Evolutionary conservation across 2,797 vertebrate species (phyloP), one percentile per base, ranked within the genome.

Genomic region (Anguilla anguilla): DNA sequence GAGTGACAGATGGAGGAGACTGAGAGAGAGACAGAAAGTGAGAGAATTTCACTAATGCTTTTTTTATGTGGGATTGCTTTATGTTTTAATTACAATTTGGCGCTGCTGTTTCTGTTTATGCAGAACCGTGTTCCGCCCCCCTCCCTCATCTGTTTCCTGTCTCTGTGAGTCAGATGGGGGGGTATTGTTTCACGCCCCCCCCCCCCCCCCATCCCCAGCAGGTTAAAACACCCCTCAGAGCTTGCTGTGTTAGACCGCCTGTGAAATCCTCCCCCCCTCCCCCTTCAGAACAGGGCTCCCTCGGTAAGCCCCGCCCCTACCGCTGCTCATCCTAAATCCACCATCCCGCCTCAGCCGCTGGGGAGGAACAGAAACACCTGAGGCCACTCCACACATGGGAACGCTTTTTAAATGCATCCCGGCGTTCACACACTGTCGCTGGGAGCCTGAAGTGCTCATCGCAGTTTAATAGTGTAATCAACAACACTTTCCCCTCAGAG

Each of bases 391-490:
- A 6, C 4, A 6, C 10, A 6, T 10, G 51, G 6, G 10, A 51
- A 51, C 51, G 6, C 6, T 6, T 51, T 51, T 7, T 10, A 51
- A 51, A 51, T 7, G 51, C 7, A 51, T 7, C 7, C 51, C 10
- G 51, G 51, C 10, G 51, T 51, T 51, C 51, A 51, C 6, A 51
- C 17, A 13, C 9, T 43, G 84, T 11, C 11, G 28, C 31, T 64
- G 28, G 55, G 0, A 57, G 6, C 31, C 39, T 5, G 22, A 31
- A 4, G 0, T 39, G 19, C 13, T 51, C 57, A 85, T 43, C 4
- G 39, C 17, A 64, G 64, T 72, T 85, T 85, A 85, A 85, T 69
- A 9, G 10, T 35, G 39, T 85, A 49, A 69, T 49, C 49, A 69
- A 49, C 64, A 81, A 69, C 49, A 13, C 6, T 35, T 35, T 35